A percentile compares a stretch with the other conserved stretches of the same genome.
Conservation (phyloP, 2,113 vertebrate genomes). For the Tachysurus fulvidraco region DNA sequence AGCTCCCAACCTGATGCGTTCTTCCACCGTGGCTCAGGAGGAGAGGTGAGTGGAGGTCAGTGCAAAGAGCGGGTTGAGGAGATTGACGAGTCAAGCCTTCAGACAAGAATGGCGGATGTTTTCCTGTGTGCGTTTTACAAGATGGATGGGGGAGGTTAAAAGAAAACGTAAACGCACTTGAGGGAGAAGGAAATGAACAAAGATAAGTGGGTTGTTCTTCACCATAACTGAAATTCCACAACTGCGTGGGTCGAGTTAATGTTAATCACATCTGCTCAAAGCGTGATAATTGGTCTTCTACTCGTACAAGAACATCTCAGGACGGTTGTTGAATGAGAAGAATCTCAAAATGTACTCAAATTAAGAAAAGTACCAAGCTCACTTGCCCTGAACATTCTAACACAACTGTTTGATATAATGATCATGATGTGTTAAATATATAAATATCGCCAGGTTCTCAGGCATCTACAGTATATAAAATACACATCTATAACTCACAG, state of each 20-base stretch:
- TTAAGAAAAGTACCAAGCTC: not conserved
- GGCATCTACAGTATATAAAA: too few species aligned
- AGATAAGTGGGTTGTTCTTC: slow-evolving; percentile 16
- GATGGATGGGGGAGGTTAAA: not conserved
- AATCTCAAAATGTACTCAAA: not conserved
- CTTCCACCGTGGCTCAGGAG: not conserved
- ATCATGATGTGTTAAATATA: not conserved
- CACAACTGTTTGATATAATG: not conserved
- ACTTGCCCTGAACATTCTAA: not conserved
- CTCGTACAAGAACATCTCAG: not conserved
- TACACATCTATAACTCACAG: not conserved
- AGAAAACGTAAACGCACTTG: slow-evolving; percentile 32
- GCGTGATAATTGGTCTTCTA: not conserved
- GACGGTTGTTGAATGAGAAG: too few species aligned
- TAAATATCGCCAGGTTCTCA: too few species aligned
- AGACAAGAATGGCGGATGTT: slow-evolving; percentile 27
- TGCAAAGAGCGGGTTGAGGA: slow-evolving; percentile 21
- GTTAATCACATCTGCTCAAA: slow-evolving; percentile 25
- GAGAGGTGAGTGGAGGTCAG: slow-evolving; percentile 30
- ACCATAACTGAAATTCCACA: slow-evolving; percentile 7
- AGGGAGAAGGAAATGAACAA: not conserved
- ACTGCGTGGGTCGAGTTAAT: slow-evolving; percentile 26
- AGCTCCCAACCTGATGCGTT: slow-evolving; percentile 39
- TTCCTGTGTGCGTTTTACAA: slow-evolving; percentile 14
- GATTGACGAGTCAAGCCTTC: slow-evolving; percentile 10